Percentiles rank a stretch among this genome's conserved stretches.
Evolutionary conservation across 2,113 vertebrate genomes (phyloP).

Genomic region (Indicator maculatus): DNA sequence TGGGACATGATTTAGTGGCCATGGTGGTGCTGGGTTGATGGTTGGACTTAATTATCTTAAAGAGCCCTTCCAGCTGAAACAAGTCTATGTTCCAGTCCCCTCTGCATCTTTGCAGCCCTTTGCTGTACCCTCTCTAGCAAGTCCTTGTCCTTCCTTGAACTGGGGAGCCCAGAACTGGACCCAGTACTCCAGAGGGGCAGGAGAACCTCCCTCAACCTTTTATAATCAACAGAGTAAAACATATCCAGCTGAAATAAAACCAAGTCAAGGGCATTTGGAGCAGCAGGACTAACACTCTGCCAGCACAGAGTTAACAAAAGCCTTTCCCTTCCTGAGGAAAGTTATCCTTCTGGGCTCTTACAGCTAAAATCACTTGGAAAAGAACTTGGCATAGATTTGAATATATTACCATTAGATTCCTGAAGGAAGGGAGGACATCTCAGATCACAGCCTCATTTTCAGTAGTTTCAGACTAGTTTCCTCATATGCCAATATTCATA

Average conservation of each 20-base stretch:
- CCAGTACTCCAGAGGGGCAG: too few species aligned
- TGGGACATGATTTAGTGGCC: too few species aligned
- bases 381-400: background rate
- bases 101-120: too few species aligned
- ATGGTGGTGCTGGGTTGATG: too few species aligned
- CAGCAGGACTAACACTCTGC: background rate
- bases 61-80: too few species aligned
- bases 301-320: background rate
- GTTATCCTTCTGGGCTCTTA: background rate
- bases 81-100: too few species aligned
- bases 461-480: background rate
- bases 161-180: too few species aligned
- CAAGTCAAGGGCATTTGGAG: background rate
- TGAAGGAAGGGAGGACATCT: background rate
- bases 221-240: background rate
- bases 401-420: background rate
- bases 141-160: too few species aligned
- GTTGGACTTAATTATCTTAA: too few species aligned
- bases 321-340: background rate
- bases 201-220: too few species aligned
- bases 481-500: background rate
- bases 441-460: background rate
- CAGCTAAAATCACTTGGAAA: background rate
- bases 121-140: too few species aligned
- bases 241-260: background rate